phyloP scores from a whole-genome alignment of 2,113 vertebrate genomes.

The Furnarius figulus region DNA sequence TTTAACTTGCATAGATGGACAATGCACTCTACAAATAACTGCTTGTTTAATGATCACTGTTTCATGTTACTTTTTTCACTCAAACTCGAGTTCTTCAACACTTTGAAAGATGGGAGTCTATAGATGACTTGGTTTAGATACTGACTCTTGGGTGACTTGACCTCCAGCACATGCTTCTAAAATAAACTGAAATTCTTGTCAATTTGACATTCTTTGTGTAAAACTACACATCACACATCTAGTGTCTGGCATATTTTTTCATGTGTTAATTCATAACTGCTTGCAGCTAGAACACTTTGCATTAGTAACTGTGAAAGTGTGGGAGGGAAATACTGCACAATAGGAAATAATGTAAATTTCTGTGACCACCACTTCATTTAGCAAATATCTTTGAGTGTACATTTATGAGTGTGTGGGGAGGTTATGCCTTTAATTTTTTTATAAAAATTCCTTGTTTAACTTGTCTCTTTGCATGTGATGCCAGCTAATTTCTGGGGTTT shows the following conservation, averaged over 20 bases:
- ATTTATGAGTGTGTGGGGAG: neutral
- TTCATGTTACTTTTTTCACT: neutral
- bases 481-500: neutral
- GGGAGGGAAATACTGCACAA: neutral
- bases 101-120: neutral
- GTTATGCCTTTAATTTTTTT: neutral
- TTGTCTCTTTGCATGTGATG: neutral
- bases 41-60: neutral
- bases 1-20: neutral
- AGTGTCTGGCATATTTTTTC: neutral
- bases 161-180: neutral
- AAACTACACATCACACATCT: neutral
- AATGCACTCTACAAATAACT: neutral
- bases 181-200: neutral
- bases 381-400: neutral
- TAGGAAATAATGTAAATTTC: neutral
- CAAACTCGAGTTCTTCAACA: neutral
- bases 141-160: conserved; percentile 4
- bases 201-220: neutral
- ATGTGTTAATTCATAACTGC: neutral
- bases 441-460: neutral
- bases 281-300: neutral
- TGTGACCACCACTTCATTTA: neutral
- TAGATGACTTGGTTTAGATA: neutral
- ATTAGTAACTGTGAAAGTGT: neutral